Base-by-base conservation (phyloP, 2,113 vertebrate species). In the Calidris pygmaea region DNA sequence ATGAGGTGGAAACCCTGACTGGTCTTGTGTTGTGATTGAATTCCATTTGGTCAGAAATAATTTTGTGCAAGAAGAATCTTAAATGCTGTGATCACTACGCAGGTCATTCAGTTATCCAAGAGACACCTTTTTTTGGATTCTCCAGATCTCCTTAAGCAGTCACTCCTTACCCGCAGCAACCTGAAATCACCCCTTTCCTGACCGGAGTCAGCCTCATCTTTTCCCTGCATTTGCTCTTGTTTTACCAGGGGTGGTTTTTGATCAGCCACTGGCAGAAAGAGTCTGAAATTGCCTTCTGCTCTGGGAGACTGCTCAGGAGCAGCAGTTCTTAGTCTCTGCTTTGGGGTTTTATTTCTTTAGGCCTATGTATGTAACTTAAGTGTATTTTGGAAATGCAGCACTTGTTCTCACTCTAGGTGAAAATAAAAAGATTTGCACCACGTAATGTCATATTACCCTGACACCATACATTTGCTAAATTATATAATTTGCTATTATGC, bases 401-500 rank as follows among this genome's bases (percentile, higher is more conserved):
- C 0, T 0, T 3, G 0, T 6, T 68, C 41, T 16, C 3, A 4
- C 15, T 68, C 15, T 37, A 32, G 20, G 55, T 72, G 48, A 76
- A 93, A 79, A 30, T 29, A 29, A 60, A 35, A 60, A 37, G 34
- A 6, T 9, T 84, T 63, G 18, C 9, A 26, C 9, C 1, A 0
- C 4, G 7, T 24, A 21, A 34, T 50, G 16, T 35, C 1, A 3
- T 48, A 9, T 48, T n/a, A n/a, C n/a, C n/a, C n/a, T n/a, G n/a
- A n/a, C n/a, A n/a, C n/a, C n/a, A n/a, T n/a, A n/a, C n/a, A n/a
- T n/a, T n/a, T n/a, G n/a, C n/a, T n/a, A n/a, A n/a, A n/a, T n/a
- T n/a, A n/a, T n/a, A n/a, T n/a, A n/a, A n/a, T n/a, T n/a, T n/a
- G n/a, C n/a, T n/a, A n/a, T n/a, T n/a, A n/a, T n/a, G n/a, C n/a